phyloP scores from a whole-genome alignment of 2,888 invertebrate species.

The Thera obeliscata region DNA sequence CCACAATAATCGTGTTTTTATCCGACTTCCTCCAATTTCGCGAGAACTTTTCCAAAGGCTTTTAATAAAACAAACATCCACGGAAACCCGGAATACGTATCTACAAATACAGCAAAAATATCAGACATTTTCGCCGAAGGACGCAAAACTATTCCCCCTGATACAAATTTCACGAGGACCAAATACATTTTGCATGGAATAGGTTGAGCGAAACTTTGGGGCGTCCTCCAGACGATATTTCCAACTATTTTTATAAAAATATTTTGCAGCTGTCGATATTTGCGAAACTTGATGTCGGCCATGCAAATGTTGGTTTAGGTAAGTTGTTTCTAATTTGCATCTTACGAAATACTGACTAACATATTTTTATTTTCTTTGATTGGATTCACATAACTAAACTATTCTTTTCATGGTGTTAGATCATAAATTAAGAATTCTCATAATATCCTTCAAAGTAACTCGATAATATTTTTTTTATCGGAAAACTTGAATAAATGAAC shows the following conservation, averaged over 20 bases:
- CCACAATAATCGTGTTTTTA: conserved; percentile 26
- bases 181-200: conserved; percentile 80
- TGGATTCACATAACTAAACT: no score
- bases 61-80: conserved; percentile 44
- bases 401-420: no score
- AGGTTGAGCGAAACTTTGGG: conserved; percentile 49
- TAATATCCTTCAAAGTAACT: no score
- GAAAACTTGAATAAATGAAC: no score
- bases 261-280: conserved; percentile 43
- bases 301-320: conserved; percentile 14
- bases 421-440: no score
- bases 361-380: not conserved
- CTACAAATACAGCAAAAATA: conserved; percentile 58
- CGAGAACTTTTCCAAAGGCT: conserved; percentile 33
- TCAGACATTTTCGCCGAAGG: conserved; percentile 55
- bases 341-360: not conserved
- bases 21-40: conserved; percentile 31
- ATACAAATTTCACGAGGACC: conserved; percentile 65
- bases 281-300: conserved; percentile 25
- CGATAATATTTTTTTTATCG: no score
- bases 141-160: conserved; percentile 60
- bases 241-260: conserved; percentile 58
- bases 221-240: conserved; percentile 53
- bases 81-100: conserved; percentile 34
- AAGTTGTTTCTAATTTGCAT: not conserved